Conservation (phyloP, 2,797 vertebrate genomes). For the Phataginus tricuspis region DNA sequence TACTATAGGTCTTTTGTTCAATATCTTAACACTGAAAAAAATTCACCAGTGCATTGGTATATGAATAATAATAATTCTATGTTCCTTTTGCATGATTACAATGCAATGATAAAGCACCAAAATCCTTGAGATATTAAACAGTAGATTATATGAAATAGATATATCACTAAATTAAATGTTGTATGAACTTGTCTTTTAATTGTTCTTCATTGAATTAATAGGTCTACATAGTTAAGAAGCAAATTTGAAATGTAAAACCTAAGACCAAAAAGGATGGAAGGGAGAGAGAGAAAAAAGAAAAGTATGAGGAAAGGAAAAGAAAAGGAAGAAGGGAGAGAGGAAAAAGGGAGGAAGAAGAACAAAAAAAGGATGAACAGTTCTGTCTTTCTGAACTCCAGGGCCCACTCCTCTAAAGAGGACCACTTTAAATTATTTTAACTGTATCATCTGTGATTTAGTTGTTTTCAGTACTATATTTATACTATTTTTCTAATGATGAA, state of each 20-base stretch:
- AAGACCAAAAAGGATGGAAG: not conserved
- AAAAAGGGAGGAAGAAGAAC: not conserved
- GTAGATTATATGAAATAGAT: not conserved
- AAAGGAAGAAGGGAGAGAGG: not conserved
- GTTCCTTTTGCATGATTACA: not conserved
- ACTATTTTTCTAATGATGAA: not conserved
- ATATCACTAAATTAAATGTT: not conserved
- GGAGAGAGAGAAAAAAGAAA: not conserved
- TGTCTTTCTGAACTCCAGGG: not conserved
- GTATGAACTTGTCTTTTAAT: not conserved
- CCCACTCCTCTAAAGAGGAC: not conserved
- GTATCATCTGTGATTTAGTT: not conserved
- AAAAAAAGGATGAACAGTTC: not conserved
- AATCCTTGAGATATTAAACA: not conserved
- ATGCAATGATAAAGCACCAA: not conserved
- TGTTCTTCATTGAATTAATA: not conserved
- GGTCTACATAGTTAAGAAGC: not conserved
- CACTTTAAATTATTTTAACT: not conserved
- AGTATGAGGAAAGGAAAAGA: not conserved
- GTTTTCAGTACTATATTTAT: not conserved
- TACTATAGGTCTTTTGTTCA: not conserved
- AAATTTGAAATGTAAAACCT: not conserved
- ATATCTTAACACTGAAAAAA: not conserved
- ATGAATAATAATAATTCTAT: not conserved
- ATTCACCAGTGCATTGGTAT: not conserved